Conservation (phyloP, 1,140 invertebrate genomes). For the Dendrolimus kikuchii region DNA sequence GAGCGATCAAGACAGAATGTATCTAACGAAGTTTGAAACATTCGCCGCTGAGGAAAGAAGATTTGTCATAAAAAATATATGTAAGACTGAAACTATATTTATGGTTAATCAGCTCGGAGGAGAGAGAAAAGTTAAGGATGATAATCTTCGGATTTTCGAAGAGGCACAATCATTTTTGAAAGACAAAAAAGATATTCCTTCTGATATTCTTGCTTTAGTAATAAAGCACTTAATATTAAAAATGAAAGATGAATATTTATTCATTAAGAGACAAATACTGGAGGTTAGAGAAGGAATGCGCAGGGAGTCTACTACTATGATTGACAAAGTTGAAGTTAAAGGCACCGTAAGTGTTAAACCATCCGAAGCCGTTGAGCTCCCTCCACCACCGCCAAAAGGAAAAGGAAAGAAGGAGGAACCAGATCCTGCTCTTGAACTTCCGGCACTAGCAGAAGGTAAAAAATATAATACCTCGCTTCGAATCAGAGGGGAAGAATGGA, state of each 20-base stretch:
- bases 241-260: conserved; percentile 61
- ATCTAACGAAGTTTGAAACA: conserved; percentile 60
- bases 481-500: conserved; percentile 72
- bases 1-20: conserved; percentile 52
- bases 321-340: conserved; percentile 41
- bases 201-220: conserved; percentile 53
- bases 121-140: conserved; percentile 60
- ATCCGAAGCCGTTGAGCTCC: conserved; percentile 15
- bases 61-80: conserved; percentile 68
- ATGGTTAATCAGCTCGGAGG: conserved; percentile 63
- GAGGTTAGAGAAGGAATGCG: conserved; percentile 52
- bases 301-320: conserved; percentile 54
- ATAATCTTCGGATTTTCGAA: conserved; percentile 55
- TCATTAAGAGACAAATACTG: conserved; percentile 47
- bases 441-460: conserved; percentile 41
- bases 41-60: conserved; percentile 52
- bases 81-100: conserved; percentile 62
- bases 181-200: conserved; percentile 56
- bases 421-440: conserved; percentile 6
- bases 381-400: conserved; percentile 15
- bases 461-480: conserved; percentile 65
- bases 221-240: conserved; percentile 61
- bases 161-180: conserved; percentile 50
- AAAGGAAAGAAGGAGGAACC: conserved; percentile 35
- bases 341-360: conserved; percentile 29